Conservation (phyloP, 2,888 invertebrate species). For the Caenorhabditis uteleia region DNA sequence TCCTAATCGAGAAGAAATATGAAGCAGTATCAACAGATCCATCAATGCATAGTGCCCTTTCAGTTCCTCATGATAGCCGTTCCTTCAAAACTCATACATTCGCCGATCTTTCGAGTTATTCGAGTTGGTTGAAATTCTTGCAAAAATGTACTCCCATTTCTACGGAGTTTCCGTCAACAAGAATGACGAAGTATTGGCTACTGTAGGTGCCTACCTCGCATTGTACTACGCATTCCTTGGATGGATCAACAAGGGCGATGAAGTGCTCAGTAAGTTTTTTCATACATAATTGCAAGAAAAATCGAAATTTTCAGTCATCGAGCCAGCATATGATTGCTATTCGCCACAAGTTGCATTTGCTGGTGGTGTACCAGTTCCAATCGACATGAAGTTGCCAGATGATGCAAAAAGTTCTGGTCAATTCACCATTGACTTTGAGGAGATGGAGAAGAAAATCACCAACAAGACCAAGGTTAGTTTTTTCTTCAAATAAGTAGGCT, state of each 20-base stretch:
- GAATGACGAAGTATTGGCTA: conserved; percentile 84
- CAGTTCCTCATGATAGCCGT: too few relatives aligned
- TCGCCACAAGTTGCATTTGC: conserved; percentile 89
- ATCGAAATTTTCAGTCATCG: conserved; percentile 78
- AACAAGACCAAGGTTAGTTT: conserved; percentile 82
- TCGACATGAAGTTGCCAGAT: conserved; percentile 79
- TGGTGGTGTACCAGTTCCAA: conserved; percentile 85
- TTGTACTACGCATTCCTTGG: conserved; percentile 86
- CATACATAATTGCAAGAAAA: conserved; percentile 1
- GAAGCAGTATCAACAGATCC: too few relatives aligned
- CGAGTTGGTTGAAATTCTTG: conserved; percentile 83
- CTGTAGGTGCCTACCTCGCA: conserved; percentile 92
- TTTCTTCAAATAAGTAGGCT: neutral
- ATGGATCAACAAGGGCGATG: conserved; percentile 81
- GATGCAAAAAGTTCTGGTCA: conserved; percentile 73
- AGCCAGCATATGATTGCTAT: conserved; percentile 98
- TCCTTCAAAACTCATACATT: too few relatives aligned
- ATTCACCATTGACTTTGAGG: conserved; percentile 85
- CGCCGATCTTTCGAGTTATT: too few relatives aligned
- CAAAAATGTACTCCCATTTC: conserved; percentile 84
- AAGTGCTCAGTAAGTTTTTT: conserved; percentile 70
- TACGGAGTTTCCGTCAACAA: conserved; percentile 82
- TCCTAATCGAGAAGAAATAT: too few relatives aligned
- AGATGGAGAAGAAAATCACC: conserved; percentile 83
- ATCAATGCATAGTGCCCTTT: too few relatives aligned